Conservation (phyloP, 2,888 invertebrate species). For the Cantharis nigra region DNA sequence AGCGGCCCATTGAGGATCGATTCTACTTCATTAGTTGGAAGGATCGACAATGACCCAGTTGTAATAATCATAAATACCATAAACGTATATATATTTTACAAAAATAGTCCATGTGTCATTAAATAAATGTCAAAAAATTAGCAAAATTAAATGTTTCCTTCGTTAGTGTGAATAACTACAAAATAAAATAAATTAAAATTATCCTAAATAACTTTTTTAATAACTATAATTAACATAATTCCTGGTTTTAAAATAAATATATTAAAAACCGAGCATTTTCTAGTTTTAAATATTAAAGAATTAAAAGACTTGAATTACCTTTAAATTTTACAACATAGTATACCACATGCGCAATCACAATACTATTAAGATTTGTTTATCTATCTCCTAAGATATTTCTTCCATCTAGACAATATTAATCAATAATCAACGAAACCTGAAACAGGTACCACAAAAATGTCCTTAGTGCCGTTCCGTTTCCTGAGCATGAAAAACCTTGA, state of each 20-base stretch:
- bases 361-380: background rate
- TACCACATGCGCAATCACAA: background rate
- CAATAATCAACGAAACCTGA: background rate
- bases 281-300: background rate
- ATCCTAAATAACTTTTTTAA: background rate
- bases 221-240: background rate
- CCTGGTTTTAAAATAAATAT: background rate
- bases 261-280: background rate
- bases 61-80: background rate
- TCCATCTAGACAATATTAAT: background rate
- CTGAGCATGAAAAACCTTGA: background rate
- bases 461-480: background rate
- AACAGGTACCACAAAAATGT: background rate
- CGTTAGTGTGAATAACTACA: background rate
- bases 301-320: background rate
- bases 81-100: background rate
- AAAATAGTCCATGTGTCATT: background rate
- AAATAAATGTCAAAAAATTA: background rate
- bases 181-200: background rate
- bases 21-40: slow-evolving; percentile 6
- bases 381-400: background rate
- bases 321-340: background rate
- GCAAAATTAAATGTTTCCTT: background rate
- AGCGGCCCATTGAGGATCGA: slow-evolving; percentile 21
- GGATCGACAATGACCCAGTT: slow-evolving; percentile 21